These are phyloP conservation scores for Babyrousa celebensis DNA, from an alignment of 2,797 vertebrate genomes.

Conservation along the genomic window DNA sequence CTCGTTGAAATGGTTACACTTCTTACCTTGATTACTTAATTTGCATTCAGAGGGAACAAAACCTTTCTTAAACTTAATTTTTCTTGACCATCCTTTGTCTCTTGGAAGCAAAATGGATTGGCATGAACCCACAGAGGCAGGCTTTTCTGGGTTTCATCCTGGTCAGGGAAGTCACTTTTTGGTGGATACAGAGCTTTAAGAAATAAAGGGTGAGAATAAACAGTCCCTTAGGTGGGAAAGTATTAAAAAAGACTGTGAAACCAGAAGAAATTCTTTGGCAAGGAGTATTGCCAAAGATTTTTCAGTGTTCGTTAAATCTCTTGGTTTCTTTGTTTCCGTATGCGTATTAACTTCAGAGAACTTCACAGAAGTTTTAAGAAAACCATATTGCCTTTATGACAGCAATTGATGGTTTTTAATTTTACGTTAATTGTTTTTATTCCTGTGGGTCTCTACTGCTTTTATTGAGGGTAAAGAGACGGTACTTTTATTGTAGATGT, in stretches of 20 bases:
- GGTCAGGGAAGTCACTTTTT: background rate
- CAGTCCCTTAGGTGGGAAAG: background rate
- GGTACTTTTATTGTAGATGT: conserved; percentile 57
- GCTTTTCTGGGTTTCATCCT: too few relatives aligned
- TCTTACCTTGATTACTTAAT: conserved; percentile 25
- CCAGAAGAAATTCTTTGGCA: background rate
- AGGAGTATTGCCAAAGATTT: conserved; percentile 12
- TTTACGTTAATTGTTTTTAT: conserved; percentile 53
- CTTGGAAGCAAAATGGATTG: background rate
- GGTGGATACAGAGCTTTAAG: background rate
- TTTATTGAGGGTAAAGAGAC: conserved; percentile 54
- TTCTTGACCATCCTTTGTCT: background rate
- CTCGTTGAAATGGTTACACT: background rate
- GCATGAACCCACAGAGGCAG: background rate
- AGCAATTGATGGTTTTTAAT: conserved; percentile 52
- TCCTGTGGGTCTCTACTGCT: background rate
- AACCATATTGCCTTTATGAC: conserved; percentile 24
- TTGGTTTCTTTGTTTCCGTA: background rate
- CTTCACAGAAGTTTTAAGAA: conserved; percentile 39
- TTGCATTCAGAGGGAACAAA: conserved; percentile 30
- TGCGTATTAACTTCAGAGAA: conserved; percentile 30
- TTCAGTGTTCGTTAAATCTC: conserved; percentile 16
- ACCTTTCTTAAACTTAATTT: background rate
- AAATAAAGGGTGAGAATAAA: background rate
- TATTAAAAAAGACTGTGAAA: background rate